Conservation (phyloP, 2,797 vertebrate genomes). For the Leptoclinus maculatus region DNA sequence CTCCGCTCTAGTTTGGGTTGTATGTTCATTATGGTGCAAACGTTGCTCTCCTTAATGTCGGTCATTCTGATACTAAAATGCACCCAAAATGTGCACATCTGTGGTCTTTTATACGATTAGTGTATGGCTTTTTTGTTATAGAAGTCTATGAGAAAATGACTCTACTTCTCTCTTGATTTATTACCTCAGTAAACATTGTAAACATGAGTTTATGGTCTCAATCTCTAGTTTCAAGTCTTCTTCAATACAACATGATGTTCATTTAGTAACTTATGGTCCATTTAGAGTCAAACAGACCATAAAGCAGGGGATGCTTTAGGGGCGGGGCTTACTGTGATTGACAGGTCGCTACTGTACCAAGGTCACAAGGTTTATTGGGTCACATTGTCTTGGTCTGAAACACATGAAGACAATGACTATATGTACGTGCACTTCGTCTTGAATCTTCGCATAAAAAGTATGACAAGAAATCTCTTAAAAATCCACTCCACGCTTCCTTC, state of each 20-base stretch:
- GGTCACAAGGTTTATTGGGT: not conserved
- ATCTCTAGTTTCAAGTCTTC: no score
- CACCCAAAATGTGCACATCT: not conserved
- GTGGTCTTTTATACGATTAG: not conserved
- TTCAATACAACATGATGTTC: no score
- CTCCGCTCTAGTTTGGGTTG: not conserved
- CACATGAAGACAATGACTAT: not conserved
- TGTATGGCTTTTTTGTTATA: not conserved
- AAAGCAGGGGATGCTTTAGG: no score
- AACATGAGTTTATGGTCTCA: no score
- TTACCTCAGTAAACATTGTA: no score
- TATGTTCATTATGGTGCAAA: not conserved
- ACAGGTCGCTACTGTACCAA: not conserved
- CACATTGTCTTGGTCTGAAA: not conserved
- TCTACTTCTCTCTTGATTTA: no score
- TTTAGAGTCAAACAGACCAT: no score
- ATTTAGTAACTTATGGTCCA: no score
- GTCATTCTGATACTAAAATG: not conserved
- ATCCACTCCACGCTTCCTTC: not conserved
- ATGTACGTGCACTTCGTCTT: not conserved
- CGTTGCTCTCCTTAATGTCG: not conserved
- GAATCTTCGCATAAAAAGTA: not conserved
- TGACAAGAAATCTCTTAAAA: not conserved
- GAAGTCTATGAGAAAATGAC: no score
- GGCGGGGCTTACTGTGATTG: no score